Conservation (phyloP, 2,888 invertebrate genomes). For the Theretra japonica region DNA sequence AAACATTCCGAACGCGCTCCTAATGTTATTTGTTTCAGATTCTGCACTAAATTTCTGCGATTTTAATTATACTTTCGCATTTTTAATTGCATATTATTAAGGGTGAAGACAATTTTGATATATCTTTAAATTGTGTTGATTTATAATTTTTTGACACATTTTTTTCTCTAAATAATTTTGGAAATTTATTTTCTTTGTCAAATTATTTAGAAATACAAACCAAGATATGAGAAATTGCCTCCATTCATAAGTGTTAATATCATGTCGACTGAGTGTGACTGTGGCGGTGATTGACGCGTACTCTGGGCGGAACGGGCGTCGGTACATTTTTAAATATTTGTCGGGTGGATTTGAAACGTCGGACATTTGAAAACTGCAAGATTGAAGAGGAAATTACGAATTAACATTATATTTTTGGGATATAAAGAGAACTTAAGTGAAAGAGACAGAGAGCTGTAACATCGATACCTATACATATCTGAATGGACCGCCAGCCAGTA, state of each 20-base stretch:
- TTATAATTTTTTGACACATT: not conserved
- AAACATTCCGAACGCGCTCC: not conserved
- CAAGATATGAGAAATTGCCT: slow-evolving; percentile 14
- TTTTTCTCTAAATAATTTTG: not conserved
- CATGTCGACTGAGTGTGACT: not conserved
- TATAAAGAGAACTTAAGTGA: too few relatives aligned
- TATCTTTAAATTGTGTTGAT: not conserved
- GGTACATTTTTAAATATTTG: not conserved
- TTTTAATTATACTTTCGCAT: not conserved
- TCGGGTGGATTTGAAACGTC: too few relatives aligned
- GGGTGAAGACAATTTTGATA: not conserved
- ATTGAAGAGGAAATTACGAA: not conserved
- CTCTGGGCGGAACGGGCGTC: not conserved
- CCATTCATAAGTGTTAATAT: not conserved
- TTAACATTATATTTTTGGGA: not conserved
- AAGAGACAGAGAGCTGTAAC: too few relatives aligned
- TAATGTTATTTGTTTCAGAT: slow-evolving; percentile 4
- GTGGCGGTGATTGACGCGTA: slow-evolving; percentile 1
- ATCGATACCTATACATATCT: too few relatives aligned
- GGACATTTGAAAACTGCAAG: not conserved
- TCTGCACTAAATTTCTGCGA: not conserved
- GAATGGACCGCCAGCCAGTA: too few relatives aligned
- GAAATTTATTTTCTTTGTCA: not conserved
- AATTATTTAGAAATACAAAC: not conserved
- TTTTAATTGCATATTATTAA: too few relatives aligned